phyloP scores from a whole-genome alignment of 2,113 vertebrate genomes.

The Mastomys natalensis region DNA sequence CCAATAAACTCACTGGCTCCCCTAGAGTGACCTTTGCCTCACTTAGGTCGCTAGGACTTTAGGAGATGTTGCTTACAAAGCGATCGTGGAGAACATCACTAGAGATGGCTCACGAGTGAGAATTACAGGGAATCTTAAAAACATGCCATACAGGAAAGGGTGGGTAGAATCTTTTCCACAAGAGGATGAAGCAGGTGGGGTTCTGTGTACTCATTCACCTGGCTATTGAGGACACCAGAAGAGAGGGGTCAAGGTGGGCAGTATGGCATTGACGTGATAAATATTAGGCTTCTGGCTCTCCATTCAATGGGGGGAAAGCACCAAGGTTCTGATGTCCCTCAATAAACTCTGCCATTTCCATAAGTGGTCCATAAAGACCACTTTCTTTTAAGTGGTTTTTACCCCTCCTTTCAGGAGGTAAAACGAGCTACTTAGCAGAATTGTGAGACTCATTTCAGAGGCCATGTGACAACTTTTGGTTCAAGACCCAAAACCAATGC shows the following conservation, averaged over 20 bases:
- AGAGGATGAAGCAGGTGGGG: neutral
- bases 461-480: neutral
- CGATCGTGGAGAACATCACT: neutral
- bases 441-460: neutral
- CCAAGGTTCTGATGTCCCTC: neutral
- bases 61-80: neutral
- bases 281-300: neutral
- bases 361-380: neutral
- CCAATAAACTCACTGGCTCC: neutral
- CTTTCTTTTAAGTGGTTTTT: neutral
- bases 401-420: conserved; percentile 15
- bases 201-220: neutral
- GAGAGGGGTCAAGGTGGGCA: neutral
- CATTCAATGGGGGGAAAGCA: neutral
- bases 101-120: neutral
- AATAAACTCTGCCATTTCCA: neutral
- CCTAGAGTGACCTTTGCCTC: neutral
- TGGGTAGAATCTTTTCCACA: neutral
- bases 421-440: neutral
- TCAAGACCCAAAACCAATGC: neutral
- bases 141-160: neutral
- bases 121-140: neutral
- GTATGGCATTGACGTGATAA: neutral
- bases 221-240: neutral
- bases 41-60: neutral